Evolutionary conservation across 2,888 invertebrate species (phyloP).

Genomic region (Pristionchus entomophagus): DNA sequence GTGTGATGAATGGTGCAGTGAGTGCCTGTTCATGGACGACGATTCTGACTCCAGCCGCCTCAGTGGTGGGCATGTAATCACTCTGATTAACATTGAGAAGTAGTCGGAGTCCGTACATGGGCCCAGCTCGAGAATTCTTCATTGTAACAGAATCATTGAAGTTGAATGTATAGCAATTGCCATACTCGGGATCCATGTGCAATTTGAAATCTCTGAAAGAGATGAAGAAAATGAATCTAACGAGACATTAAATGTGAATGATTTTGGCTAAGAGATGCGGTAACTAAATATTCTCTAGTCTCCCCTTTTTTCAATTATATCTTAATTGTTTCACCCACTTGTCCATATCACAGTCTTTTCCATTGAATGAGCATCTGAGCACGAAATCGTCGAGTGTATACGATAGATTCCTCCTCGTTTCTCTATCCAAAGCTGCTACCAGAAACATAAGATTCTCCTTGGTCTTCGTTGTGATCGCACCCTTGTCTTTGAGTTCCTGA

Average conservation of each 20-base stretch:
- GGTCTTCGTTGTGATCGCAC: constrained; percentile 74
- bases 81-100: constrained; percentile 75
- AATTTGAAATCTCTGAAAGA: constrained; percentile 74
- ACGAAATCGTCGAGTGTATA: constrained; percentile 74
- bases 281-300: no score
- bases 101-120: constrained; percentile 73
- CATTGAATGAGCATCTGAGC: constrained; percentile 75
- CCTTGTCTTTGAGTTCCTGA: constrained; percentile 71
- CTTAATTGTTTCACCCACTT: constrained; percentile 18
- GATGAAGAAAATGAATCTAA: neutral
- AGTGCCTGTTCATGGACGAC: constrained; percentile 67
- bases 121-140: constrained; percentile 54
- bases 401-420: constrained; percentile 65
- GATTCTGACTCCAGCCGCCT: constrained; percentile 73
- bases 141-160: constrained; percentile 71
- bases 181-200: constrained; percentile 75
- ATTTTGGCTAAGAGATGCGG: no score
- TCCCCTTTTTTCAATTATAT: no score
- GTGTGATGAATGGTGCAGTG: neutral
- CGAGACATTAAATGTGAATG: neutral
- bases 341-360: constrained; percentile 73
- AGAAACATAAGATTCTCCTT: constrained; percentile 75
- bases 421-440: constrained; percentile 72
- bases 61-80: constrained; percentile 76
- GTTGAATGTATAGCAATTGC: constrained; percentile 76